A percentile compares a stretch with the other conserved stretches of the same genome.
phyloP scores from a whole-genome alignment of 2,797 vertebrate genomes.

The Platyrinchus mystaceus region DNA sequence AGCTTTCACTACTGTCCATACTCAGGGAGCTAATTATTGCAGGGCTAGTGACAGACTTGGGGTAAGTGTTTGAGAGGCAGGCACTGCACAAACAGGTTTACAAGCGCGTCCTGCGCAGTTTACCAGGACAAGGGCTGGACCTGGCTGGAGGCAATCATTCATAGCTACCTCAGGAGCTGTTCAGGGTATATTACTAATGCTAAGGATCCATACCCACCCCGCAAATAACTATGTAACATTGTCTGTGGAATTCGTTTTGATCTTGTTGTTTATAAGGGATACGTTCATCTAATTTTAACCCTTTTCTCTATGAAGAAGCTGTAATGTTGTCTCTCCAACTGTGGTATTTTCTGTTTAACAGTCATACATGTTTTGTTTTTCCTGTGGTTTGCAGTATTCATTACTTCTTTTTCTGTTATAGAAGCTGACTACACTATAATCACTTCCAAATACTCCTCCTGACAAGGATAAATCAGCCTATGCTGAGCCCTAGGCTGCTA shows the following conservation, averaged over 20 bases:
- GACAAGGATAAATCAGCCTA: constrained; percentile 48
- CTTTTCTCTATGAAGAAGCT: background rate
- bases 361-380: background rate
- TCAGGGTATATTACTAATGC: background rate
- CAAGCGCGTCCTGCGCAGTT: background rate
- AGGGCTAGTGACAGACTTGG: background rate
- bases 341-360: background rate
- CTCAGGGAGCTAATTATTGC: background rate
- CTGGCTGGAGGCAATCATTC: background rate
- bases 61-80: background rate
- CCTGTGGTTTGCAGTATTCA: background rate
- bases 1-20: background rate
- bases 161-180: background rate
- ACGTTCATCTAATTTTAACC: background rate
- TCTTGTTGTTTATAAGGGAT: background rate
- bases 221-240: background rate
- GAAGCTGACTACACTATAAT: constrained; percentile 28
- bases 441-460: constrained; percentile 41
- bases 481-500: background rate
- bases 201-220: background rate
- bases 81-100: background rate
- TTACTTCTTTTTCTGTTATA: background rate
- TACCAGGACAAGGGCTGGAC: background rate
- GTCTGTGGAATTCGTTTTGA: background rate
- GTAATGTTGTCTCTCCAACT: background rate